Conservation (phyloP, 1,140 invertebrate genomes). For the Phthorimaea operculella region DNA sequence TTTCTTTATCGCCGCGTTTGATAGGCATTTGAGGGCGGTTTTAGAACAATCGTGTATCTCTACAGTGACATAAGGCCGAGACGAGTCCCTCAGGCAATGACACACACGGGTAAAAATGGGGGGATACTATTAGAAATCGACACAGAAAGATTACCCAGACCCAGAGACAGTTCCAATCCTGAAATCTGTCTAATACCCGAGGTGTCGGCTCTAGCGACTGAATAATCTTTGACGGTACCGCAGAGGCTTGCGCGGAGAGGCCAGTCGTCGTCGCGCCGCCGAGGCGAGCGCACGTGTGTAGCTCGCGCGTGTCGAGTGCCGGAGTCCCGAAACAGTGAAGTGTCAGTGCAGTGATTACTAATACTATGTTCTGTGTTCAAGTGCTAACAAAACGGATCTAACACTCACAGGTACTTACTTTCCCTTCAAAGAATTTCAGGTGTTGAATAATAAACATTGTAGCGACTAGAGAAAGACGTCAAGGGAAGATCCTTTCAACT, state of each 20-base stretch:
- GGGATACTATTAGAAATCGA: too few species aligned
- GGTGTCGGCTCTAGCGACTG: conserved; percentile 6
- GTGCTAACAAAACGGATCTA: conserved; percentile 1
- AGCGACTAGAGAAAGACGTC: not conserved
- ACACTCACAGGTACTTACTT: conserved; percentile 7
- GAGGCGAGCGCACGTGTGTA: conserved; percentile 21
- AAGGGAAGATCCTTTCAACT: not conserved
- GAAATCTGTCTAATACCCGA: not conserved
- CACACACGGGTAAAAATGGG: too few species aligned
- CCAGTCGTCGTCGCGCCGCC: conserved; percentile 43
- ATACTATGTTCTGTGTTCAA: conserved; percentile 30
- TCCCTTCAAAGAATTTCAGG: not conserved
- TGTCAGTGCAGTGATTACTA: conserved; percentile 47
- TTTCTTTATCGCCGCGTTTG: too few species aligned
- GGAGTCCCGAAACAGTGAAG: conserved; percentile 46
- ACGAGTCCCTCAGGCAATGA: too few species aligned
- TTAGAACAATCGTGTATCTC: too few species aligned
- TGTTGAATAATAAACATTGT: conserved; percentile 8
- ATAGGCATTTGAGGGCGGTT: too few species aligned
- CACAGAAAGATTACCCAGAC: too few species aligned
- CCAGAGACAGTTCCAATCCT: too few species aligned
- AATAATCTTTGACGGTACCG: conserved; percentile 37
- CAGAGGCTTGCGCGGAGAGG: conserved; percentile 49
- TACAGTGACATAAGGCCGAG: too few species aligned
- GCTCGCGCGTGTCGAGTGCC: conserved; percentile 21